Evolutionary conservation across 2,888 invertebrate genomes (phyloP), one percentile per base, ranked within the genome.

Genomic region (Drosophila macrospina): DNA sequence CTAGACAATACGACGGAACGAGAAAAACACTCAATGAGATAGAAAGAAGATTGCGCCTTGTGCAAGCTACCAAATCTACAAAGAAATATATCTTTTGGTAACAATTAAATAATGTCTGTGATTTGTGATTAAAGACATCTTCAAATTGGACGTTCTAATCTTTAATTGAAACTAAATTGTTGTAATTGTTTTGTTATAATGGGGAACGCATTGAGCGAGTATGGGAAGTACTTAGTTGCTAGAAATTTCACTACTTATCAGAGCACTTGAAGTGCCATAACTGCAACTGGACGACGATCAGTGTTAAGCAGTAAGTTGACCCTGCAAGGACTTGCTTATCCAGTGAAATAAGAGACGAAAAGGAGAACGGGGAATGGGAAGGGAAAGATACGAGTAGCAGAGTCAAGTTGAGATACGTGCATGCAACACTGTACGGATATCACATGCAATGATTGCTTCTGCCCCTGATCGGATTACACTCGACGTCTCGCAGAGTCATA

Each of bases 1-100:
- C 57, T 11, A 54, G 47, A 60, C 60, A 65, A 60, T 60, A 39
- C 16, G 15, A 34, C 30, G 37, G 30, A 65, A 37, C 32, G 32
- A 34, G 10, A 41, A 16, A 16, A 3, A 26, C 8, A 34, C n/a
- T 15, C 37, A 37, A 15, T 15, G 8, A 15, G 10, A 16, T 16
- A 8, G 10, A 20, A 10, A 16, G 11, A 16, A 16, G 36, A 39
- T 28, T 28, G 28, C 7, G 7, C 6, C 28, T 28, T 6, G 7
- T 16, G 11, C 28, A 41, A 41, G 20, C 41, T 20, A 39, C 8
- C 15, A 50, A 30, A 39, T 50, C 8, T n/a, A 11, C n/a, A n/a
- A 39, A n/a, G n/a, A n/a, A 30, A 13, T 15, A 10, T 34, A 55
- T 7, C 10, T 42, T 16, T 54, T 42, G 16, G n/a, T 20, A n/a